Evolutionary conservation across 2,888 invertebrate genomes (phyloP).

Genomic region (Didymodactylos carnosus): DNA sequence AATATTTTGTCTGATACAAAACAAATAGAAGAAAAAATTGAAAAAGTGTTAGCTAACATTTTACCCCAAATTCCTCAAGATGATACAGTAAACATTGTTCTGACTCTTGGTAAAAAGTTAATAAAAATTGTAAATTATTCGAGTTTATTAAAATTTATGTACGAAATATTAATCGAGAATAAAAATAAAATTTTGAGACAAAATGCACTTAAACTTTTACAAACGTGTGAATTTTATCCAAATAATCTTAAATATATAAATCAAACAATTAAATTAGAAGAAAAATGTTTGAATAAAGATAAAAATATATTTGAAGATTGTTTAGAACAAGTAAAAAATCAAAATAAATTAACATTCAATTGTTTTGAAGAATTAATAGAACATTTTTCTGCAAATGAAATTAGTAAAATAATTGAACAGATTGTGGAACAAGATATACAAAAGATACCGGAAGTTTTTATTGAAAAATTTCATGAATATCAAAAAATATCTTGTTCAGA

Average conservation of each 20-base stretch:
- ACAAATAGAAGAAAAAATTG: neutral
- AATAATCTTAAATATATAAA: neutral
- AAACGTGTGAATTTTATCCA: neutral
- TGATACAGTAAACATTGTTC: neutral
- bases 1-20: neutral
- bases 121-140: neutral
- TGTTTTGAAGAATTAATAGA: neutral
- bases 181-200: neutral
- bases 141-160: neutral
- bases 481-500: neutral
- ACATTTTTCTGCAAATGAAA: neutral
- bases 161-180: neutral
- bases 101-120: neutral
- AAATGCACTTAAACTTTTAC: neutral
- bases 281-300: neutral
- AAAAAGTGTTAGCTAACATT: neutral
- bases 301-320: neutral
- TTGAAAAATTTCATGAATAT: neutral
- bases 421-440: neutral
- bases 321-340: neutral
- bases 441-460: neutral
- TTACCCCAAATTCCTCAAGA: neutral
- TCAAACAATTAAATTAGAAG: neutral
- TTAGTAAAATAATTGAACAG: neutral
- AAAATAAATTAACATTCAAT: neutral